phyloP scores from a whole-genome alignment of 2,888 invertebrate species.

The Thymelicus lineola region DNA sequence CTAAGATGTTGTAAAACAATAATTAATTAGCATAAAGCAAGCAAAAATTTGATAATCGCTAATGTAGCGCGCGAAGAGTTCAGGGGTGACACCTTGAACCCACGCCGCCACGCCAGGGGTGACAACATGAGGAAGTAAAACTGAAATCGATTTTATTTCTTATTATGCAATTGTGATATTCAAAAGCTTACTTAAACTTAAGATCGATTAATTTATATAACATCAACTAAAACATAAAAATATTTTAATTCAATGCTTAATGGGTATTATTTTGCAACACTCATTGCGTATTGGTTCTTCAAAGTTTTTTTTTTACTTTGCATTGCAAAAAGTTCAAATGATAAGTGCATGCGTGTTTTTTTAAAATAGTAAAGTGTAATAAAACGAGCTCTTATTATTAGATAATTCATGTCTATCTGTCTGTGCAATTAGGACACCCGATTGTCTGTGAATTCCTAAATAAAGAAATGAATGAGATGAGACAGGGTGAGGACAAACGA shows the following conservation, averaged over 20 bases:
- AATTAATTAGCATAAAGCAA: slow-evolving; percentile 6
- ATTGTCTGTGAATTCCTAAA: no score
- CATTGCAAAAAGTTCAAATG: not conserved
- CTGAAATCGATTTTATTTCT: slow-evolving; percentile 20
- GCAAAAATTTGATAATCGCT: slow-evolving; percentile 8
- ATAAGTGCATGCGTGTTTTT: not conserved
- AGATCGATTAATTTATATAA: no score
- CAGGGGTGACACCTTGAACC: slow-evolving; percentile 28
- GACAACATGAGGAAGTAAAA: slow-evolving; percentile 25
- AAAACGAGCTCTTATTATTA: no score
- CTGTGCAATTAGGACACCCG: no score
- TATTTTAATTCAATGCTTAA: not conserved
- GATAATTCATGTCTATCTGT: no score
- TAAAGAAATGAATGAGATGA: no score
- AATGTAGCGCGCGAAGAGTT: slow-evolving; percentile 1
- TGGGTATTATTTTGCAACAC: not conserved
- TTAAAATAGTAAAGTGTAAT: not conserved
- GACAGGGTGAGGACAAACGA: no score
- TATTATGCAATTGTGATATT: slow-evolving; percentile 9
- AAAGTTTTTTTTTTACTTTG: not conserved
- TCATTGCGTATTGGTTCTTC: not conserved
- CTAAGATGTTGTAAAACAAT: slow-evolving; percentile 8
- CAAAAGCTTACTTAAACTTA: slow-evolving; percentile 3
- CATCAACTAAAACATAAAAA: not conserved
- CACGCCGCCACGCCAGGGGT: not conserved